Evolutionary conservation across 2,113 vertebrate species (phyloP).

Genomic region (Xiphophorus couchianus): DNA sequence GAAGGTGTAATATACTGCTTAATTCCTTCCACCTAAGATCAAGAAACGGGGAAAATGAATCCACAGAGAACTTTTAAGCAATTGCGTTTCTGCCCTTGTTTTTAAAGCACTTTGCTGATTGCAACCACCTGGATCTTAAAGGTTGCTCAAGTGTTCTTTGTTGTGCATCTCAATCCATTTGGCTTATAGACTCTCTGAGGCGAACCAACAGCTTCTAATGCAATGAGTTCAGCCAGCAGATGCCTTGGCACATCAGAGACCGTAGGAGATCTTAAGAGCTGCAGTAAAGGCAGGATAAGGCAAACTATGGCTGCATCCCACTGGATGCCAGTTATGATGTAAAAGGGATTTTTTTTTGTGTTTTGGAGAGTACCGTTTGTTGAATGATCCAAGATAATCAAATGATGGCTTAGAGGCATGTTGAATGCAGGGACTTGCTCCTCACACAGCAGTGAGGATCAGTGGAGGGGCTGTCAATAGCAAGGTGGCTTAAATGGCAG

Average conservation of each 20-base stretch:
- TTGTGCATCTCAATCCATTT: constrained; percentile 54
- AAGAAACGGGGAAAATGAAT: background rate
- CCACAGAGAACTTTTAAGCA: background rate
- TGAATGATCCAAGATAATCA: constrained; percentile 62
- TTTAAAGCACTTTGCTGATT: constrained; percentile 72
- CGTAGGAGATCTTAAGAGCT: background rate
- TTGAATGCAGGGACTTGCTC: constrained; percentile 15
- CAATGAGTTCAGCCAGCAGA: constrained; percentile 23
- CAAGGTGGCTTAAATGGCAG: too few relatives aligned
- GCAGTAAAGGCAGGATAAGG: background rate
- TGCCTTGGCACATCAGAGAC: background rate
- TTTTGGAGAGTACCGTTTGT: constrained; percentile 5
- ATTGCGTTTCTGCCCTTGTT: constrained; percentile 1
- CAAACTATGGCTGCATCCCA: background rate
- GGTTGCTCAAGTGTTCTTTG: constrained; percentile 31
- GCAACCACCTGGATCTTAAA: constrained; percentile 40
- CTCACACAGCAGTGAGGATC: constrained; percentile 27
- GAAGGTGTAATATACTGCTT: background rate
- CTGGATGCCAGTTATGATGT: background rate
- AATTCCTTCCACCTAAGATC: background rate
- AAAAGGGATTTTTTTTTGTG: background rate
- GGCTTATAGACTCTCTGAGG: constrained; percentile 57
- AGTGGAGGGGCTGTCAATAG: constrained; percentile 17
- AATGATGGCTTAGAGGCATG: constrained; percentile 1
- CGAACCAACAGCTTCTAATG: constrained; percentile 36